phyloP scores from a whole-genome alignment of 1,140 invertebrate species.

The Papilio glaucus region DNA sequence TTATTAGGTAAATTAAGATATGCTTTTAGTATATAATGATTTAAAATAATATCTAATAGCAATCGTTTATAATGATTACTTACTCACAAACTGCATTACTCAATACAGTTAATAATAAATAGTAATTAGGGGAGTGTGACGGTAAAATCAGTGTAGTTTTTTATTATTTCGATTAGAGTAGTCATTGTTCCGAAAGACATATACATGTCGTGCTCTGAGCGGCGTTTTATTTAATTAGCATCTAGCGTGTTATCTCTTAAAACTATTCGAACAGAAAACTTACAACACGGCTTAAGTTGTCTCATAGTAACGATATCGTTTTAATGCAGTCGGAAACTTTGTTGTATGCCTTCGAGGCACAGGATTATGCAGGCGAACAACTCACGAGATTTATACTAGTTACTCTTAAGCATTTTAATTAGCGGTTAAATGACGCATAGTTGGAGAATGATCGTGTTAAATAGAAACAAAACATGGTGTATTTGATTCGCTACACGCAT shows the following conservation, averaged over 20 bases:
- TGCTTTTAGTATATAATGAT: too few species aligned
- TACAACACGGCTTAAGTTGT: not conserved
- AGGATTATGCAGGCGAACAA: not conserved
- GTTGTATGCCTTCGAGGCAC: conserved; percentile 9
- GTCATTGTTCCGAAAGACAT: not conserved
- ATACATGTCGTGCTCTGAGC: not conserved
- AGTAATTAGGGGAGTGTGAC: too few species aligned
- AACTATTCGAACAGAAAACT: not conserved
- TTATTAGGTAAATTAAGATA: too few species aligned
- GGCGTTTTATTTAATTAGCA: not conserved
- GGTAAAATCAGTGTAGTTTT: too few species aligned
- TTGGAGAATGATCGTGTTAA: too few species aligned
- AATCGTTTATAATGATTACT: too few species aligned
- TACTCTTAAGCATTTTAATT: not conserved
- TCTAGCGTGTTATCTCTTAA: not conserved
- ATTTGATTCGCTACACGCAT: too few species aligned
- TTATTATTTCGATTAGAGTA: too few species aligned
- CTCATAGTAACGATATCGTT: not conserved
- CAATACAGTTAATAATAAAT: too few species aligned
- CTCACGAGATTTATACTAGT: not conserved
- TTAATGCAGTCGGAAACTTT: conserved; percentile 8
- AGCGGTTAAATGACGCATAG: not conserved
- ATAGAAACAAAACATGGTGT: not conserved
- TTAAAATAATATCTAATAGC: too few species aligned
- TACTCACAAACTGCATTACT: too few species aligned